Evolutionary conservation across 2,113 vertebrate species (phyloP).

Genomic region (Anser cygnoides): DNA sequence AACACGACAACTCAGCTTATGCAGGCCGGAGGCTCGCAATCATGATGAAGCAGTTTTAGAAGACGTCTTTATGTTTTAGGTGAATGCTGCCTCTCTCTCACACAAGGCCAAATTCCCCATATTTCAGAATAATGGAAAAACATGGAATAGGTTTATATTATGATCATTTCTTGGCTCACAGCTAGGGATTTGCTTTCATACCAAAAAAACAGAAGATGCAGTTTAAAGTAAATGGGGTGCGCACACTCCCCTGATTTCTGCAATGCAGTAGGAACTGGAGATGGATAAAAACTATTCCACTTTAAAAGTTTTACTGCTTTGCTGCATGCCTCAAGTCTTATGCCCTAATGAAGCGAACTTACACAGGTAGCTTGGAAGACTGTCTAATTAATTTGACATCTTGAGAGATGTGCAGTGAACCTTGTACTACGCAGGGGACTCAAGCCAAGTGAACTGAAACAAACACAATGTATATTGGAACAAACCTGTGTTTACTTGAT

Average conservation of each 20-base stretch:
- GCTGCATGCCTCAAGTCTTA: neutral
- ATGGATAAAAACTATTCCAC: neutral
- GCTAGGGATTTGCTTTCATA: neutral
- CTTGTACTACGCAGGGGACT: neutral
- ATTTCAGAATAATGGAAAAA: neutral
- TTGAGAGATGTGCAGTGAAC: constrained; percentile 16
- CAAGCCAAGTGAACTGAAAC: neutral
- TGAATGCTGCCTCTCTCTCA: neutral
- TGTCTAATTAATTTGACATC: constrained; percentile 58
- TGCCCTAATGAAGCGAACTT: neutral
- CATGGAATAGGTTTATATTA: neutral
- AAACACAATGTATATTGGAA: neutral
- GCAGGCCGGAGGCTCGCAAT: neutral
- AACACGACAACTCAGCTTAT: neutral
- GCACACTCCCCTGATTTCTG: neutral
- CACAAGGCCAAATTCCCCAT: neutral
- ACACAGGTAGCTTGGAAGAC: constrained; percentile 3
- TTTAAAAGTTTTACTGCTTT: neutral
- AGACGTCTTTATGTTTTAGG: neutral
- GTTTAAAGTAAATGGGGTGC: neutral
- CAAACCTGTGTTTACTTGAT: neutral
- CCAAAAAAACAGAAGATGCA: neutral
- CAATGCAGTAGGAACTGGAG: neutral
- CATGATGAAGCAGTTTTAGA: accelerated
- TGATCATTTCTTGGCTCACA: accelerated